A percentile compares a stretch with the other conserved stretches of the same genome.
phyloP scores from a whole-genome alignment of 2,113 vertebrate species.

The Centropristis striata region DNA sequence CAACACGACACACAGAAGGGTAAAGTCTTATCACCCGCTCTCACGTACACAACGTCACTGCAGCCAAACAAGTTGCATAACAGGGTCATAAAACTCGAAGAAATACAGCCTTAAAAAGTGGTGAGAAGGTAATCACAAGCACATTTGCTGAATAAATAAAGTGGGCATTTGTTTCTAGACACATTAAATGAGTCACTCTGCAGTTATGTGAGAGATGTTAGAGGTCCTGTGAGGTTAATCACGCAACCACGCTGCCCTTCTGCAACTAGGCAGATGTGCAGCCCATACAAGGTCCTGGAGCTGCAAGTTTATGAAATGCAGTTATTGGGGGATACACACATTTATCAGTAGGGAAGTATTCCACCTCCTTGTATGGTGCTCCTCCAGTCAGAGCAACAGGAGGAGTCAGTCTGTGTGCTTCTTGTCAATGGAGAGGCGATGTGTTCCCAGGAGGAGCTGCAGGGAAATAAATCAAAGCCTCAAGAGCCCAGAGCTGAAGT shows the following conservation, averaged over 20 bases:
- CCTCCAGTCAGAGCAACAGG: conserved; percentile 50
- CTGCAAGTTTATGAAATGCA: conserved; percentile 73
- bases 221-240: conserved; percentile 51
- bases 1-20: not conserved
- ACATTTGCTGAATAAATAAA: conserved; percentile 66
- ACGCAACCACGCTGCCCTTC: conserved; percentile 37
- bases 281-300: conserved; percentile 83
- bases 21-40: conserved; percentile 45
- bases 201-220: conserved; percentile 55
- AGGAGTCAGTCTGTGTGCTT: conserved; percentile 61
- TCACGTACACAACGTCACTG: conserved; percentile 14
- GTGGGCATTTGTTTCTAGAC: conserved; percentile 58
- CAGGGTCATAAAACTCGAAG: conserved; percentile 14
- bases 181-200: conserved; percentile 64
- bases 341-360: conserved; percentile 80
- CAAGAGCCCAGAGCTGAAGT: conserved; percentile 15
- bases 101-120: conserved; percentile 38
- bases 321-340: conserved; percentile 82
- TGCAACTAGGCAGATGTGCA: conserved; percentile 60
- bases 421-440: conserved; percentile 73
- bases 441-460: conserved; percentile 49
- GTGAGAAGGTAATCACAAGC: conserved; percentile 49
- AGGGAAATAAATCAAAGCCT: conserved; percentile 54
- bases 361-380: conserved; percentile 85
- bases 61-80: conserved; percentile 56